Base-by-base conservation (phyloP, 2,888 invertebrate species). In the Stratiomys singularior region DNA sequence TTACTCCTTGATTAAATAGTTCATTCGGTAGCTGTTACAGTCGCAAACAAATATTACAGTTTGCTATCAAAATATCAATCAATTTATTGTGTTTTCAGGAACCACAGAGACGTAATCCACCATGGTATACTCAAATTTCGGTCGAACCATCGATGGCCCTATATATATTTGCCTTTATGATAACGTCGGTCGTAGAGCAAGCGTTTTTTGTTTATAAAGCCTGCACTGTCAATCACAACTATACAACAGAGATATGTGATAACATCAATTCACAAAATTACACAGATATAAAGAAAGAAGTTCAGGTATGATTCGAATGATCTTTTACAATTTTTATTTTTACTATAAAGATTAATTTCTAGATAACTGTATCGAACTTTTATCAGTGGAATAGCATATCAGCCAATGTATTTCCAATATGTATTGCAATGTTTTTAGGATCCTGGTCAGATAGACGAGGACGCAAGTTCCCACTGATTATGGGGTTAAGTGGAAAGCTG, bases 91-190 rank as follows among this genome's bases (percentile, higher is more conserved):
- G 2, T 9, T 66, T 66, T 37, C 44, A 66, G 66, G 66, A 44
- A 21, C 11, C 44, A 7, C 18, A 11, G 15, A 18, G 27, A n/a
- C n/a, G 5, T 46, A 15, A 44, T 5, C 1, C 1, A 3, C 46
- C 76, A 74, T 83, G 82, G 82, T 82, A 81, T 47, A 77, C 78
- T 28, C 76, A 81, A 58, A 89, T 94, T 76, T 92, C 95, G 0
- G 94, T 96, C 25, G 96, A 97, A 84, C 96, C 96, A 0, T 90
- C 94, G 0, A 92, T 96, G 91, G 93, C 96, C 84, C 88, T 96
- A 1, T 96, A 95, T 84, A 96, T 96, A 95, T 91, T 95, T 89
- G 94, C 95, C 0, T 94, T 91, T 83, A 94, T 94, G 93, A 89
- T 91, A 72, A 95, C 95, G 1, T 91, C 90, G 78, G 94, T 95